phyloP scores from a whole-genome alignment of 30 jellyfish, hydroid and myxozoan genomes.

The Nemopilema nomurai region DNA sequence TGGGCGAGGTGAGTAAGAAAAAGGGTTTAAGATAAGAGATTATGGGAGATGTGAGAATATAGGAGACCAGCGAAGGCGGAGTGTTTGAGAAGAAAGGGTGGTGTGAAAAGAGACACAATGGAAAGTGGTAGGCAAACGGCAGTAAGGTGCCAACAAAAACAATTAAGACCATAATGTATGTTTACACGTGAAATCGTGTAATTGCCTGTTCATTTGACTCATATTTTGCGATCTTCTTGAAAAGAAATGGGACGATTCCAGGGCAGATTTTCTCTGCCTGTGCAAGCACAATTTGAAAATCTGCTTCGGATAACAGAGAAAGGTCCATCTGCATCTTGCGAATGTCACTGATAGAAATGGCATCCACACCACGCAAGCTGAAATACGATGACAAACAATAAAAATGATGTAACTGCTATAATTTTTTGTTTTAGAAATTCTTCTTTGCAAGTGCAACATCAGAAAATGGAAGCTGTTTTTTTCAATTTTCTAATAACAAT shows the following conservation, averaged over 20 bases:
- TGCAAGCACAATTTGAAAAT: constrained; percentile 88
- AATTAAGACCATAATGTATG: too few relatives aligned
- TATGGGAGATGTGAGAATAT: too few relatives aligned
- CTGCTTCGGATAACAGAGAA: constrained; percentile 87
- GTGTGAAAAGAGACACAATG: too few relatives aligned
- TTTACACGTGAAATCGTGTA: constrained; percentile 56
- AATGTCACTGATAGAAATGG: constrained; percentile 46
- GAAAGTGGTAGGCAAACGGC: neutral
- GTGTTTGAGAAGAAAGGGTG: too few relatives aligned
- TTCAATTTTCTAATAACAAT: too few relatives aligned
- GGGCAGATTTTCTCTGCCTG: constrained; percentile 80
- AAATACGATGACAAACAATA: neutral
- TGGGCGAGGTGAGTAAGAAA: too few relatives aligned
- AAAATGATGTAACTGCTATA: neutral
- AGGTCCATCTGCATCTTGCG: constrained; percentile 76
- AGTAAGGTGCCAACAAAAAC: too few relatives aligned
- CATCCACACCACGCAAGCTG: constrained; percentile 59
- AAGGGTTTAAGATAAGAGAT: too few relatives aligned
- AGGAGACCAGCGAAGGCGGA: too few relatives aligned
- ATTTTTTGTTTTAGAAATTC: neutral
- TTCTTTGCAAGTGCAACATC: too few relatives aligned
- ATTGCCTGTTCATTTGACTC: constrained; percentile 79
- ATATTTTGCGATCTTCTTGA: constrained; percentile 28
- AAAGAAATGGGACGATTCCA: constrained; percentile 77
- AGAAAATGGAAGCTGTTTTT: too few relatives aligned